Base-by-base conservation (phyloP, 2,888 invertebrate genomes). In the Yponomeuta plumbellus region DNA sequence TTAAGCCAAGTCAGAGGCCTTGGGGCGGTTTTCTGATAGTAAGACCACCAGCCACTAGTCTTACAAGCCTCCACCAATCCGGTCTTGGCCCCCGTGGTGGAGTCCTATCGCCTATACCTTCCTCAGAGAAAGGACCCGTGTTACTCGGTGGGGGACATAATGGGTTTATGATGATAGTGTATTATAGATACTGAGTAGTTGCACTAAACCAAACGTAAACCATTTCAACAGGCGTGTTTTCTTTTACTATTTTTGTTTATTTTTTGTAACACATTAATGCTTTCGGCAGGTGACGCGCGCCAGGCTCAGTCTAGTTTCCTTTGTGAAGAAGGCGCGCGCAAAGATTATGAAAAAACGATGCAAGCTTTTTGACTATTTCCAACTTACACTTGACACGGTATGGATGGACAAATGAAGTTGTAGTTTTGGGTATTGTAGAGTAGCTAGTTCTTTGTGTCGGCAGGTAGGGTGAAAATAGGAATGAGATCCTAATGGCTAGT, bases 311-410 rank as follows among this genome's bases (percentile, higher is more conserved):
- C 59, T 59, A 59, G 23, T 22, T 21, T 22, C 22, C 13, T 21
- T 59, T 22, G 23, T 59, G 13, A 59, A 23, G 23, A 59, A 59
- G 23, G 59, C 59, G 59, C 59, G 59, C 21, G 59, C 59, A 23
- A 13, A 22, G 21, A 13, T 59, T 23, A 22, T 23, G 21, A 21
- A 23, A 59, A 59, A 22, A 11, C 59, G 59, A 59, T 59, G 59
- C 59, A 59, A 23, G 23, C 59, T 59, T 8, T 59, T 21, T 59
- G 59, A 21, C 21, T 59, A 21, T 23, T 59, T 13, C 10, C 59
- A 22, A 21, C 59, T 59, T 23, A 21, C 59, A 23, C 23, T 22
- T 23, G 59, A 59, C 11, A 59, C 59, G 59, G 59, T 59, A 59
- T 59, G 59, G 44, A 13, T 52, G 44, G 44, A 17, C 44, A 52